phyloP scores from a whole-genome alignment of 2,888 invertebrate genomes.

The Lycocerus yunnanus region DNA sequence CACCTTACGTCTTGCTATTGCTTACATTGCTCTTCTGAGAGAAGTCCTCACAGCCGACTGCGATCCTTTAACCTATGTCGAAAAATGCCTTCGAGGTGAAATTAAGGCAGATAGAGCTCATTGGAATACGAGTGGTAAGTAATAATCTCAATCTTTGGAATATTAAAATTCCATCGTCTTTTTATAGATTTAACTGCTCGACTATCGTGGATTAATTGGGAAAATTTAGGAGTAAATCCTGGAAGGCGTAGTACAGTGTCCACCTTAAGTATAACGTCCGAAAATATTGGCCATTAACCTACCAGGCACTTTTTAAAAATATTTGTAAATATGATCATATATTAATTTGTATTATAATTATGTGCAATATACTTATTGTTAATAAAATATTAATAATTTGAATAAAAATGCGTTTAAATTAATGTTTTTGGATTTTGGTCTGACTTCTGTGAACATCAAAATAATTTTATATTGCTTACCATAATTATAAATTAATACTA shows the following conservation, averaged over 20 bases:
- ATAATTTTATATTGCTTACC: too few relatives aligned
- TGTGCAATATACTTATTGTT: too few relatives aligned
- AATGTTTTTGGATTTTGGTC: too few relatives aligned
- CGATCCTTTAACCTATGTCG: slow-evolving; percentile 92
- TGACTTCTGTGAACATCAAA: too few relatives aligned
- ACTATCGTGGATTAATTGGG: slow-evolving; percentile 99
- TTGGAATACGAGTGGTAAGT: slow-evolving; percentile 96
- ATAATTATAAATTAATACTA: too few relatives aligned
- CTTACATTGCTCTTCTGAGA: slow-evolving; percentile 92
- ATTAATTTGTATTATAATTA: too few relatives aligned
- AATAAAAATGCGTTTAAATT: too few relatives aligned
- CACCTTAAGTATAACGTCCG: slow-evolving; percentile 77
- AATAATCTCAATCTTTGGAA: too few relatives aligned
- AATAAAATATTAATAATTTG: too few relatives aligned
- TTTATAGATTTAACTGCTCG: slow-evolving; percentile 90
- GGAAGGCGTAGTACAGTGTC: slow-evolving; percentile 83
- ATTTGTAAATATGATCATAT: too few relatives aligned
- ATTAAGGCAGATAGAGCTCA: slow-evolving; percentile 86
- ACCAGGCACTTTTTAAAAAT: neutral
- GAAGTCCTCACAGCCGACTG: slow-evolving; percentile 87
- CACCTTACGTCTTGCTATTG: slow-evolving; percentile 94
- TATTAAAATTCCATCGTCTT: too few relatives aligned
- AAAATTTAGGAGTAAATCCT: slow-evolving; percentile 93
- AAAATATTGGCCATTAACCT: slow-evolving; percentile 53
- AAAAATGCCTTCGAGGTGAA: slow-evolving; percentile 87